Evolutionary conservation across 2,888 invertebrate species (phyloP).

Genomic region (Gerris lacustris): DNA sequence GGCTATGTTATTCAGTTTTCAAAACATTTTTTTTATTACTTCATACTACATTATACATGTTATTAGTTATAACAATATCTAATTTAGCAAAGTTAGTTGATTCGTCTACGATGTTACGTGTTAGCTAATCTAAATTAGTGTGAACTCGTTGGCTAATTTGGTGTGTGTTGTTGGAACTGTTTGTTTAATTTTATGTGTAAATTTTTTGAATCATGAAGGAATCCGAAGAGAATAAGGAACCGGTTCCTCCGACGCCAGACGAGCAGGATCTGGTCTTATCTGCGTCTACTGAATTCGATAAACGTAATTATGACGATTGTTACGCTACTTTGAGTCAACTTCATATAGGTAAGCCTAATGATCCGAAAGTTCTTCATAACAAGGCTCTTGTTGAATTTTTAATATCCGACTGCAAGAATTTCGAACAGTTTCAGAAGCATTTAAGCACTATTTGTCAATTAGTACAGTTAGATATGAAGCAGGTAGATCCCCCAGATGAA

Average conservation of each 20-base stretch:
- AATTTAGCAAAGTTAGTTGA: no score
- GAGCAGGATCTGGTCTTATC: constrained; percentile 38
- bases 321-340: constrained; percentile 50
- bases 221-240: background rate
- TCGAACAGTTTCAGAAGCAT: constrained; percentile 56
- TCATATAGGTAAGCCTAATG: constrained; percentile 48
- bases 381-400: constrained; percentile 73
- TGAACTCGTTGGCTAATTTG: no score
- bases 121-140: no score
- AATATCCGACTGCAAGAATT: constrained; percentile 56
- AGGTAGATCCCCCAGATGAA: constrained; percentile 47
- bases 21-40: no score
- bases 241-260: background rate
- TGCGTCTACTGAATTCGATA: constrained; percentile 49
- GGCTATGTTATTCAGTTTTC: no score
- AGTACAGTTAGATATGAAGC: constrained; percentile 38
- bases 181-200: no score
- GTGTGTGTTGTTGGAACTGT: no score
- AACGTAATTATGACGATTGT: constrained; percentile 37
- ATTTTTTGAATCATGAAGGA: background rate
- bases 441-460: constrained; percentile 48
- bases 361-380: constrained; percentile 68
- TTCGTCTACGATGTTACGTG: no score
- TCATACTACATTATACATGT: no score
- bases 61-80: no score